Conservation (phyloP, 2,888 invertebrate genomes). For the Parthenolecanium corni region DNA sequence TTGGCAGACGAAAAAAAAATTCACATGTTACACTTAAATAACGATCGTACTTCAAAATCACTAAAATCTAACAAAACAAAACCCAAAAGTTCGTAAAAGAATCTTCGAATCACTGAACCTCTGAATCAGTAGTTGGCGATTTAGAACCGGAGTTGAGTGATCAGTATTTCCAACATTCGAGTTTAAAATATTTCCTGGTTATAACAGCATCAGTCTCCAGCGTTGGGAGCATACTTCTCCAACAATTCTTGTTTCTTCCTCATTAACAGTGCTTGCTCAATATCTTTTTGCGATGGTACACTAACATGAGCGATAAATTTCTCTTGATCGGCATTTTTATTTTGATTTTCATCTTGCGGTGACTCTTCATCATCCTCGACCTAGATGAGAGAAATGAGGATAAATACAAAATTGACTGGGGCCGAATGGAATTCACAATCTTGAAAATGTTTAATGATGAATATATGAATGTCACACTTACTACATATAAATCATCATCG, state of each 20-base stretch:
- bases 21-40: too few species aligned
- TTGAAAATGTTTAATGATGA: too few species aligned
- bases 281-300: constrained; percentile 87
- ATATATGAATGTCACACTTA: constrained; percentile 38
- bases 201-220: constrained; percentile 35
- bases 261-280: constrained; percentile 79
- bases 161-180: too few species aligned
- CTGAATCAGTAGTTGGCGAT: too few species aligned
- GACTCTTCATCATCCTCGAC: not conserved
- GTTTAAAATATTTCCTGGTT: too few species aligned
- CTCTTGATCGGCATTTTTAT: not conserved
- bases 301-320: constrained; percentile 71
- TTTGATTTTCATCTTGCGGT: not conserved
- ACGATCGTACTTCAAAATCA: too few species aligned
- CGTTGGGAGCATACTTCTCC: constrained; percentile 55
- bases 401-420: constrained; percentile 6
- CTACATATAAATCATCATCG: constrained; percentile 60
- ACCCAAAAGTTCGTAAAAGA: too few species aligned
- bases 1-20: too few species aligned
- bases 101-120: too few species aligned
- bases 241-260: constrained; percentile 86
- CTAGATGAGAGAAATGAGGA: not conserved
- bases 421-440: not conserved
- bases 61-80: too few species aligned
- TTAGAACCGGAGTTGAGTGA: too few species aligned